Conservation (phyloP, 2,888 invertebrate genomes). For the Phortica magna region DNA sequence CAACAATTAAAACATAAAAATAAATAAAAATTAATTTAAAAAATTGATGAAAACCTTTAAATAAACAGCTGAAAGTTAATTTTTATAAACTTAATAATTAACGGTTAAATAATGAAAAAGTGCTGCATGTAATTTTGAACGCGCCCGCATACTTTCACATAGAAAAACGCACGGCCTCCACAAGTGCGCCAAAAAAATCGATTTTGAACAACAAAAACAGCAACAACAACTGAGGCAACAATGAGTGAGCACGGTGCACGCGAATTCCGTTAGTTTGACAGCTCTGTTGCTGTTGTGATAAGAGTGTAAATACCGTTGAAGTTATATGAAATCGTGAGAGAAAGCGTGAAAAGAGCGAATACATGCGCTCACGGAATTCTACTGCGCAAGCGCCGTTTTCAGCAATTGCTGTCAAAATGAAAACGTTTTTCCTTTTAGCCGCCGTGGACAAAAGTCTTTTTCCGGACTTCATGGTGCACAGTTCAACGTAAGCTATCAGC, state of each 20-base stretch:
- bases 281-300: constrained; percentile 53
- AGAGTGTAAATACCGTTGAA: constrained; percentile 45
- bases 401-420: constrained; percentile 10
- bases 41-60: no score
- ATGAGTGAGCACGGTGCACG: constrained; percentile 50
- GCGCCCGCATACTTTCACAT: constrained; percentile 13
- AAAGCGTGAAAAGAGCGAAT: background rate
- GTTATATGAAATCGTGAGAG: constrained; percentile 30
- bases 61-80: background rate
- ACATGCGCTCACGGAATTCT: background rate
- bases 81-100: background rate
- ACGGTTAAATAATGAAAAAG: background rate
- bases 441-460: constrained; percentile 59
- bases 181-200: constrained; percentile 42
- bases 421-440: constrained; percentile 13
- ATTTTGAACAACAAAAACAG: constrained; percentile 56
- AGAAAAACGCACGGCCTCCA: background rate
- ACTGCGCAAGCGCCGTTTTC: constrained; percentile 57
- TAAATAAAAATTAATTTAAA: background rate
- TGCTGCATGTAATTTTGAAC: background rate
- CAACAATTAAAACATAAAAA: background rate
- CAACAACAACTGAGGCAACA: constrained; percentile 55
- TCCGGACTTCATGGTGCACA: constrained; percentile 64
- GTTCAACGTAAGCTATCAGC: constrained; percentile 41
- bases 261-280: constrained; percentile 70